Base-by-base conservation (phyloP, 2,113 vertebrate genomes). In the Lucifuga dentata region DNA sequence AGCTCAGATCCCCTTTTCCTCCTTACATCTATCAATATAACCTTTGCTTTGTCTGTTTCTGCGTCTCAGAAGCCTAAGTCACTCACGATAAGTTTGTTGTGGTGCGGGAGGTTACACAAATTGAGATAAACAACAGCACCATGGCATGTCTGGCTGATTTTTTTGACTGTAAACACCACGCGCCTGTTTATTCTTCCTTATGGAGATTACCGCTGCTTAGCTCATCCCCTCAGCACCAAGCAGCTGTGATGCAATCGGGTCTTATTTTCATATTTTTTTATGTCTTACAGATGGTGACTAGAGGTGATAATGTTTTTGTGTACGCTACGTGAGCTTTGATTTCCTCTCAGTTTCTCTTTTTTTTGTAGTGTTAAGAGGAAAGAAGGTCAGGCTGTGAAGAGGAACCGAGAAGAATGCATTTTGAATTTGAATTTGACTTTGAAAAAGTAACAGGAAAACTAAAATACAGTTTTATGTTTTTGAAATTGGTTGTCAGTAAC, bases 231-330 rank as follows among this genome's bases (percentile, higher is more conserved):
- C 62, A 19, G 10, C 44, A 15, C 24, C 1, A 4, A 80, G 72
- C 63, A 79, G 68, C 63, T 79, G 65, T 0, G 40, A 43, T 17
- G 17, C 40, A 2, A 61, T 71, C 26, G 3, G 19, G 35, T 71
- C 64, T 29, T 43, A 39, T 38, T 43, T 71, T 35, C 63, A 49
- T 45, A 44, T 40, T 56, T n/a, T 58, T 82, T 71, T 71, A 17
- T 69, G 59, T 48, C 80, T 69, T 63, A 69, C 29, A 60, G 52
- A 67, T 65, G 64, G 43, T 61, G 71, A 69, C 60, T 59, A 19
- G 57, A 50, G 50, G 36, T 10, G 3, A 44, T 55, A n/a, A 19
- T 61, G 44, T 40, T 38, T 69, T 13, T 75, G 45, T 67, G 53
- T 21, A 33, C 41, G 41, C 48, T 41, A 23, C 17, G 29, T 67